Evolutionary conservation across 2,888 invertebrate species (phyloP).

Genomic region (Amiota minor): DNA sequence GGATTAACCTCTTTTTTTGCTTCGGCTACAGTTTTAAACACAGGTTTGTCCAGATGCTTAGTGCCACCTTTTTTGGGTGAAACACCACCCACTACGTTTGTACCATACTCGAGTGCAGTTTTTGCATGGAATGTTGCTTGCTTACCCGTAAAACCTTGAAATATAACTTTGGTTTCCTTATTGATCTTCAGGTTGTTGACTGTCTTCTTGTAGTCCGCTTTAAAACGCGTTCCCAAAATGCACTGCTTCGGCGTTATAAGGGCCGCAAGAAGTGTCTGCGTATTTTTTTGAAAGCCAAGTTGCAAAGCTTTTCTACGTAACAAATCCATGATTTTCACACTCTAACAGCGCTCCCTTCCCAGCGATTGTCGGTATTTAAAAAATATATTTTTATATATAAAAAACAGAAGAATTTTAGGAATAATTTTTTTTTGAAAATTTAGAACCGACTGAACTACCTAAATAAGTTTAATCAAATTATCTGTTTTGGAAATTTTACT

Average conservation of each 20-base stretch:
- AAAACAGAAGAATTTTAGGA: constrained; percentile 17
- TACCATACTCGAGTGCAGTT: constrained; percentile 97
- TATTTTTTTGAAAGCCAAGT: neutral
- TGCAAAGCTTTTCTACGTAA: neutral
- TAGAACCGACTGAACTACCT: neutral
- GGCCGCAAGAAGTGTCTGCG: neutral
- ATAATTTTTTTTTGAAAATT: constrained; percentile 1
- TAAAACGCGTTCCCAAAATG: constrained; percentile 22
- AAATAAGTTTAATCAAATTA: constrained; percentile 12
- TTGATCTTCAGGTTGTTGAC: constrained; percentile 84
- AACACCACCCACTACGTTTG: constrained; percentile 88
- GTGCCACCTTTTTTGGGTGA: constrained; percentile 86
- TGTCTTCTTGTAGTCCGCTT: constrained; percentile 55
- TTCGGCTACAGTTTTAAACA: constrained; percentile 76
- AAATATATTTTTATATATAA: neutral
- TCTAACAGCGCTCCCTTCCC: neutral
- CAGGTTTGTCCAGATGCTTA: constrained; percentile 84
- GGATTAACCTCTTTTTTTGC: constrained; percentile 89
- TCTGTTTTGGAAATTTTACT: neutral
- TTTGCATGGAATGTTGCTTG: constrained; percentile 94
- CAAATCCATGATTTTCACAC: neutral
- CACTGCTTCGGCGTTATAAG: neutral
- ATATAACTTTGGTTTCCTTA: constrained; percentile 91
- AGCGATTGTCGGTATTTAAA: neutral
- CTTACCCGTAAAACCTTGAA: constrained; percentile 98